Percentiles rank a stretch among this genome's conserved stretches.
These are phyloP conservation scores for Papilio demoleus DNA, from an alignment of 2,888 invertebrate species.

Conservation along the genomic window DNA sequence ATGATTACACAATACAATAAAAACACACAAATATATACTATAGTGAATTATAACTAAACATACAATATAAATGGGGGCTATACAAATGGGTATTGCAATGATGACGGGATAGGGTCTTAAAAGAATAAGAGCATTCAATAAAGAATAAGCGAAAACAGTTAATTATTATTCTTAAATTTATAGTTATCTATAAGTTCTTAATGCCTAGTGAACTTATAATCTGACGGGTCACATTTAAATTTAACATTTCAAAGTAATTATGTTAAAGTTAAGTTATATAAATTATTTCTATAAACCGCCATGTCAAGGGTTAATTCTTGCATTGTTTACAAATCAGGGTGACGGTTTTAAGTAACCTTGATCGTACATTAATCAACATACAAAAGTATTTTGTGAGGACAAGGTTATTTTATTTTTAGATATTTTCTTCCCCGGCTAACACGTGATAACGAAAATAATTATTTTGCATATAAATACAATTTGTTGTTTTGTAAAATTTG, in stretches of 20 bases:
- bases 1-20: no score
- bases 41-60: no score
- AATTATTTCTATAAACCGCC: conserved; percentile 22
- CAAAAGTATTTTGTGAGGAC: not conserved
- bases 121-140: no score
- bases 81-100: no score
- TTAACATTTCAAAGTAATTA: not conserved
- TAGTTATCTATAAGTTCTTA: no score
- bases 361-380: conserved; percentile 1
- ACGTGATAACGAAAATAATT: not conserved
- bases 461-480: not conserved
- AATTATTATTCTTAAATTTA: no score
- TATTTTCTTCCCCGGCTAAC: not conserved
- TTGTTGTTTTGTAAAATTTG: not conserved
- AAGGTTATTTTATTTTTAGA: not conserved
- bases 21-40: no score
- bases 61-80: no score
- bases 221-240: not conserved
- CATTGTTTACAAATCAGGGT: conserved; percentile 15
- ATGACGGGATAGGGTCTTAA: no score
- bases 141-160: no score
- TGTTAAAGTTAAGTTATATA: not conserved
- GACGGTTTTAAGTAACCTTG: not conserved
- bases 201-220: no score
- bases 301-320: conserved; percentile 15